phyloP scores from a whole-genome alignment of 2,888 invertebrate genomes.

The Dromius quadrimaculatus region DNA sequence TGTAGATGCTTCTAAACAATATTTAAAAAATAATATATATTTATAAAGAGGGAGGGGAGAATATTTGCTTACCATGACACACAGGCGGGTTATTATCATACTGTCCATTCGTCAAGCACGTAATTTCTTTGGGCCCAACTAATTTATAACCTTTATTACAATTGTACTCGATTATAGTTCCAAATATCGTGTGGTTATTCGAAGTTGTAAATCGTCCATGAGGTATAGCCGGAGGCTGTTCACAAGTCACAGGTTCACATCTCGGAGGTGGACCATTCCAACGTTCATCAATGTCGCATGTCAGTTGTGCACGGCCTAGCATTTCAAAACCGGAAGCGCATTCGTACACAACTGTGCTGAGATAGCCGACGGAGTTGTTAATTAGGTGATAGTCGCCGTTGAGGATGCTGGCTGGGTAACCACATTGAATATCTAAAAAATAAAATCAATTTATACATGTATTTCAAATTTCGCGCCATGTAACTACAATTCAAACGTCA shows the following conservation, averaged over 20 bases:
- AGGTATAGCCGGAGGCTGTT: constrained; percentile 74
- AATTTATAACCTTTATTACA: constrained; percentile 79
- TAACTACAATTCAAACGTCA: too few species aligned
- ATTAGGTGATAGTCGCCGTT: constrained; percentile 85
- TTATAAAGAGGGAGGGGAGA: constrained; percentile 26
- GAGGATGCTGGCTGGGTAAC: constrained; percentile 86
- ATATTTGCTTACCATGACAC: constrained; percentile 74
- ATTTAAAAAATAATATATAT: constrained; percentile 62
- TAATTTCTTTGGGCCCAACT: constrained; percentile 75
- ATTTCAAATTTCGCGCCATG: too few species aligned
- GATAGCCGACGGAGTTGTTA: constrained; percentile 88
- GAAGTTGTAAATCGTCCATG: constrained; percentile 72
- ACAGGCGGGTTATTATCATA: constrained; percentile 83
- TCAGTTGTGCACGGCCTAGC: constrained; percentile 84
- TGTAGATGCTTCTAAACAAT: constrained; percentile 65
- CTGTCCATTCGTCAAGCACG: constrained; percentile 81
- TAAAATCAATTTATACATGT: too few species aligned
- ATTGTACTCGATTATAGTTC: constrained; percentile 80
- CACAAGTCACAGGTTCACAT: constrained; percentile 86
- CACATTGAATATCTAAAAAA: constrained; percentile 85
- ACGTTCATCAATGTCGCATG: constrained; percentile 91
- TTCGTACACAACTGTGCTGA: constrained; percentile 86
- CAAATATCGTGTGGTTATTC: constrained; percentile 74
- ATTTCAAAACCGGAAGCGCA: constrained; percentile 89
- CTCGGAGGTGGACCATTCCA: constrained; percentile 95